A percentile compares a stretch with the other conserved stretches of the same genome.
These are phyloP conservation scores for Leucophenga montana DNA, from an alignment of 2,888 invertebrate genomes.

Conservation along the genomic window DNA sequence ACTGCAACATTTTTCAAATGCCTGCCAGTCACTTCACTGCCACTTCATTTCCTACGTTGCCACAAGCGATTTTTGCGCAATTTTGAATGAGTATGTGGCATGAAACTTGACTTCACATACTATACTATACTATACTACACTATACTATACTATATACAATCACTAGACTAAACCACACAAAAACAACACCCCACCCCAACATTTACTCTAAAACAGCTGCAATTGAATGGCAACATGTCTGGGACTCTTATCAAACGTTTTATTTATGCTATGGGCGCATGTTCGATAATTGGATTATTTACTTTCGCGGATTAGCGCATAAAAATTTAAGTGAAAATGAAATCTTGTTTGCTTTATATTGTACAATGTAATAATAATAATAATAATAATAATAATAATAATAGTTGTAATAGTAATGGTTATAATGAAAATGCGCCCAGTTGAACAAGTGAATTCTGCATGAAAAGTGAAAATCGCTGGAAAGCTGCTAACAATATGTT, in stretches of 20 bases:
- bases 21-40: conserved; percentile 34
- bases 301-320: conserved; percentile 62
- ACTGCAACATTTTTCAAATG: conserved; percentile 67
- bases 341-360: conserved; percentile 47
- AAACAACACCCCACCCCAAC: not conserved
- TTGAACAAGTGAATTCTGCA: too few species aligned
- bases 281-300: conserved; percentile 69
- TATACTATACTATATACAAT: not conserved
- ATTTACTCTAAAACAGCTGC: conserved; percentile 15
- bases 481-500: too few species aligned
- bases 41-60: conserved; percentile 47
- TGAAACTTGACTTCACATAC: not conserved
- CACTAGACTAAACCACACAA: too few species aligned
- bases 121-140: not conserved
- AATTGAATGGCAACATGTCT: not conserved
- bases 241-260: conserved; percentile 37
- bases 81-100: not conserved
- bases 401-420: too few species aligned
- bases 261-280: conserved; percentile 62
- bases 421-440: too few species aligned
- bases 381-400: too few species aligned
- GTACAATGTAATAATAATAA: too few species aligned
- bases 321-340: conserved; percentile 54
- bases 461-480: too few species aligned
- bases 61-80: not conserved